A percentile compares a stretch with the other conserved stretches of the same genome.
Evolutionary conservation across 1,140 invertebrate genomes (phyloP).

Genomic region (Archegozetes longisetosus): DNA sequence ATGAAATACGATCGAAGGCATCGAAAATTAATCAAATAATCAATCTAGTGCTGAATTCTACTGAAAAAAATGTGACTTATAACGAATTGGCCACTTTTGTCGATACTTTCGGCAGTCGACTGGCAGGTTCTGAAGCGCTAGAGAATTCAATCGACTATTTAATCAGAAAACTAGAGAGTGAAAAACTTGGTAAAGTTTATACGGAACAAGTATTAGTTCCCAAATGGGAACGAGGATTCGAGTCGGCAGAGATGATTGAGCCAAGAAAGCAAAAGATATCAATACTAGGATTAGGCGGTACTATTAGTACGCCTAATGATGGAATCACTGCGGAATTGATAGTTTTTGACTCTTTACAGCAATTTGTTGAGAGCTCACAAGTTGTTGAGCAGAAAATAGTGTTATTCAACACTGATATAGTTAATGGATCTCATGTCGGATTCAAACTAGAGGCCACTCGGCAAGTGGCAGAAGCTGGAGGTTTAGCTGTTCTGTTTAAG

Average conservation of each 20-base stretch:
- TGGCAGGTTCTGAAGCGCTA: slow-evolving; percentile 43
- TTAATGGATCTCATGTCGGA: slow-evolving; percentile 39
- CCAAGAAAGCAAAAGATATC: slow-evolving; percentile 41
- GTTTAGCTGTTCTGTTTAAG: slow-evolving; percentile 49
- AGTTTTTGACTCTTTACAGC: slow-evolving; percentile 48
- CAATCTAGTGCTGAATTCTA: slow-evolving; percentile 37
- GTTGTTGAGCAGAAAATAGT: slow-evolving; percentile 49
- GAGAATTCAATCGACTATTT: slow-evolving; percentile 57
- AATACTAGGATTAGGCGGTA: slow-evolving; percentile 46
- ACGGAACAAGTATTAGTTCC: slow-evolving; percentile 39
- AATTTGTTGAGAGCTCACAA: slow-evolving; percentile 31
- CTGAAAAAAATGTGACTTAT: slow-evolving; percentile 40
- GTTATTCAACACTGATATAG: slow-evolving; percentile 48
- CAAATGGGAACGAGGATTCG: slow-evolving; percentile 41
- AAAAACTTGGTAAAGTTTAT: slow-evolving; percentile 43
- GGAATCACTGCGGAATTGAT: slow-evolving; percentile 51
- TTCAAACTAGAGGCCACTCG: slow-evolving; percentile 42
- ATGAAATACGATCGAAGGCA: neutral
- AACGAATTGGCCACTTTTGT: slow-evolving; percentile 46
- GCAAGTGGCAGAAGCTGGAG: slow-evolving; percentile 43
- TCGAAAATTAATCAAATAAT: slow-evolving; percentile 40
- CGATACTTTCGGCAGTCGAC: slow-evolving; percentile 50
- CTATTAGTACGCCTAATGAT: slow-evolving; percentile 42
- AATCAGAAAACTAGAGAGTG: slow-evolving; percentile 36
- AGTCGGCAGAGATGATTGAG: slow-evolving; percentile 40